phyloP scores from a whole-genome alignment of 2,888 invertebrate species.

The Zhuqinia jingwanae region DNA sequence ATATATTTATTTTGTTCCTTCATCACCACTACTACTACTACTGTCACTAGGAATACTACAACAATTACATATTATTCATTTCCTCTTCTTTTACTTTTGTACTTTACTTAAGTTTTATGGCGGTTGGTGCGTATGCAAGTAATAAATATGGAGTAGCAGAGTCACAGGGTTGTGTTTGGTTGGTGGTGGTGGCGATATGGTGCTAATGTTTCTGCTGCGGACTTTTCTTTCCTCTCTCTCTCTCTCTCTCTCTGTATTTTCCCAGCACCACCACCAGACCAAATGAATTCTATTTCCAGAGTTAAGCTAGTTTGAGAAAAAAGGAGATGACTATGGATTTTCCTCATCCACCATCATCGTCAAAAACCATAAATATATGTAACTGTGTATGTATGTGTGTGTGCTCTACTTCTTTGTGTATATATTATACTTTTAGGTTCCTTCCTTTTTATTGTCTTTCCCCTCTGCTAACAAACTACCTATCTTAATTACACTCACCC shows the following conservation, averaged over 20 bases:
- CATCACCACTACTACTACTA: background rate
- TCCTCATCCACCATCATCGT: conserved; percentile 20
- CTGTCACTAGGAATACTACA: background rate
- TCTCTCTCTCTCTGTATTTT: too few species aligned
- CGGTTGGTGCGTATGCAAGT: background rate
- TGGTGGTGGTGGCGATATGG: background rate
- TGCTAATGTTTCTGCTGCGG: background rate
- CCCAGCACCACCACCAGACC: too few species aligned
- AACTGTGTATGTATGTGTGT: background rate
- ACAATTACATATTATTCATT: too few species aligned
- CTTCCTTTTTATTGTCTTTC: conserved; percentile 53
- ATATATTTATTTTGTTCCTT: background rate
- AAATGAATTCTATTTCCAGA: too few species aligned
- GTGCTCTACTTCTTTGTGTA: conserved; percentile 1
- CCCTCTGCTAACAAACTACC: conserved; percentile 66
- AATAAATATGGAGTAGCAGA: conserved; percentile 39
- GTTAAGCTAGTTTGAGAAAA: background rate
- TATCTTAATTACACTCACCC: conserved; percentile 77
- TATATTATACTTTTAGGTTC: background rate
- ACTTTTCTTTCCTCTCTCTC: too few species aligned
- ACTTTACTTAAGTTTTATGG: too few species aligned
- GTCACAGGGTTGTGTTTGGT: conserved; percentile 6
- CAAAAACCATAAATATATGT: background rate
- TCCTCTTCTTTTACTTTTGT: too few species aligned
- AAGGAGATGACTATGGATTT: too few species aligned